phyloP scores from a whole-genome alignment of 2,113 vertebrate genomes.

The Dendropsophus ebraccatus region DNA sequence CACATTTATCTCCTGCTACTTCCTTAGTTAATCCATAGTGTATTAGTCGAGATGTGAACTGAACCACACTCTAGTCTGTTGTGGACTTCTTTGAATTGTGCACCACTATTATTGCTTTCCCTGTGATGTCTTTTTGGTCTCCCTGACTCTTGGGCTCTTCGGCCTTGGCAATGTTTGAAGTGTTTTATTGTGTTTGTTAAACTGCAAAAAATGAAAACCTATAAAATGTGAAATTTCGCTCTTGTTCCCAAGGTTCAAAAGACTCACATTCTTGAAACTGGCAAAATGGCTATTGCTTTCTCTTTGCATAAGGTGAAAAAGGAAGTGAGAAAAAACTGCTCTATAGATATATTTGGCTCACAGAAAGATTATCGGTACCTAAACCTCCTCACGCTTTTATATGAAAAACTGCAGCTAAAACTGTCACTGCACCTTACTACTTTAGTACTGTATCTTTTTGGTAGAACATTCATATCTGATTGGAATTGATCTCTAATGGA shows the following conservation, averaged over 20 bases:
- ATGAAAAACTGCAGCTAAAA: background rate
- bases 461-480: background rate
- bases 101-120: too few relatives aligned
- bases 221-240: background rate
- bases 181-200: too few relatives aligned
- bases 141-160: too few relatives aligned
- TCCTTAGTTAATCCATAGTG: too few relatives aligned
- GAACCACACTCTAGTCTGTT: too few relatives aligned
- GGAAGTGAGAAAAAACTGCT: background rate
- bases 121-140: too few relatives aligned
- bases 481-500: background rate
- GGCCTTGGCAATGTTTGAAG: too few relatives aligned
- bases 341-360: background rate
- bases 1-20: too few relatives aligned
- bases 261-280: background rate
- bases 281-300: background rate
- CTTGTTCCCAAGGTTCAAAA: background rate
- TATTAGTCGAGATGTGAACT: too few relatives aligned
- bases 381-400: background rate
- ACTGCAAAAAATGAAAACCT: too few relatives aligned
- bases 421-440: background rate
- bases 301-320: background rate
- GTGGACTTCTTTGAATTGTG: too few relatives aligned
- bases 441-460: background rate
- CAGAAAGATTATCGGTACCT: background rate